A percentile compares a stretch with the other conserved stretches of the same genome.
These are phyloP conservation scores for Spea hammondii DNA, from an alignment of 2,797 vertebrate species.

Conservation along the genomic window DNA sequence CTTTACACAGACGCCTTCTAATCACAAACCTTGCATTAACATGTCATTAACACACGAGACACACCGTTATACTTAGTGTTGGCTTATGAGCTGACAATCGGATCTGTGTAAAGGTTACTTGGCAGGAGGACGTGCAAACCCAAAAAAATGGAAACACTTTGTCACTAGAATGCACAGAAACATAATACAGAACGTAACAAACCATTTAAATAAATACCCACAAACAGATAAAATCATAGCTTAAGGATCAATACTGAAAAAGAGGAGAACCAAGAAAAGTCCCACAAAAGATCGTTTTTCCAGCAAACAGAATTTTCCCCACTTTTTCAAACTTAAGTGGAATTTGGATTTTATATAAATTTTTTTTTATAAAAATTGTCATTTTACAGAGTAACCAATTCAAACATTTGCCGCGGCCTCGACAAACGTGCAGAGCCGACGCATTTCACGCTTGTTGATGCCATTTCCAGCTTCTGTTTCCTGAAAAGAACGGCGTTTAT, in stretches of 20 bases:
- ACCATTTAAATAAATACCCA: slow-evolving; percentile 98
- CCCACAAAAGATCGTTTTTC: slow-evolving; percentile 86
- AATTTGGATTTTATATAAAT: slow-evolving; percentile 62
- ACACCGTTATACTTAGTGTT: slow-evolving; percentile 50
- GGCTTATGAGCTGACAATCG: slow-evolving; percentile 69
- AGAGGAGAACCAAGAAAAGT: slow-evolving; percentile 85
- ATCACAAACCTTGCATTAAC: slow-evolving; percentile 68
- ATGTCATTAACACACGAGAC: slow-evolving; percentile 67
- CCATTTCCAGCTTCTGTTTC: slow-evolving; percentile 88
- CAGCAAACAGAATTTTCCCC: slow-evolving; percentile 96
- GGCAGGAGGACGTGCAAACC: slow-evolving; percentile 93
- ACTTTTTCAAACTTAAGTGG: slow-evolving; percentile 56
- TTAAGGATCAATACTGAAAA: slow-evolving; percentile 94
- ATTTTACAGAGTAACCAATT: slow-evolving; percentile 73
- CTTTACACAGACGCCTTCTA: slow-evolving; percentile 85
- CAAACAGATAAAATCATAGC: slow-evolving; percentile 85
- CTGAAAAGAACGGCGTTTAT: slow-evolving; percentile 87
- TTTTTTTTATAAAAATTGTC: slow-evolving; percentile 15
- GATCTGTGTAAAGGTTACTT: slow-evolving; percentile 91
- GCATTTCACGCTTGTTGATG: slow-evolving; percentile 75
- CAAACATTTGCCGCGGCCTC: slow-evolving; percentile 67
- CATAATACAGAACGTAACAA: slow-evolving; percentile 93
- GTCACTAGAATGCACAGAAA: slow-evolving; percentile 94
- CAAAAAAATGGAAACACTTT: slow-evolving; percentile 78
- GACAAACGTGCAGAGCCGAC: slow-evolving; percentile 70